Evolutionary conservation across 2,888 invertebrate genomes (phyloP).

Genomic region (Agonopterix alstromeriana): DNA sequence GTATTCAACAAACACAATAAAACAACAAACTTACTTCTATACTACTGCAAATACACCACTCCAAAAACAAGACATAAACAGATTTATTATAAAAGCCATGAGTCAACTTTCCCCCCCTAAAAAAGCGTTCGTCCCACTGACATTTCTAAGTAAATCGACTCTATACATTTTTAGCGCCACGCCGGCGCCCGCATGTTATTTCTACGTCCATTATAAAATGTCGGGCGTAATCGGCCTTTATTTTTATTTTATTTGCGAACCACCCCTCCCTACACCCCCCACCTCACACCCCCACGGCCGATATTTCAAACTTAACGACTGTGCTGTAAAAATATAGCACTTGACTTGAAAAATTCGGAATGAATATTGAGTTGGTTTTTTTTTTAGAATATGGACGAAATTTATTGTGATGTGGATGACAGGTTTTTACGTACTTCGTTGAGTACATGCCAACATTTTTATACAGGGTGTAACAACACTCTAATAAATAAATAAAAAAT

Average conservation of each 20-base stretch:
- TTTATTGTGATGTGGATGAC: too few species aligned
- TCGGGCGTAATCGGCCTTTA: slow-evolving; percentile 71
- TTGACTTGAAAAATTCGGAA: slow-evolving; percentile 57
- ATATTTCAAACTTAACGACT: slow-evolving; percentile 65
- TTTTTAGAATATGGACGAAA: too few species aligned
- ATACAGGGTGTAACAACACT: background rate
- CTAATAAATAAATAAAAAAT: too few species aligned
- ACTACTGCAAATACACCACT: too few species aligned
- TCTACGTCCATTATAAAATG: slow-evolving; percentile 72
- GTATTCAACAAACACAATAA: too few species aligned
- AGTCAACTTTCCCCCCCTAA: background rate
- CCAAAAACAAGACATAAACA: background rate
- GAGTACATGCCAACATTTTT: background rate
- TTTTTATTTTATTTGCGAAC: slow-evolving; percentile 73
- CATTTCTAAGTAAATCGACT: slow-evolving; percentile 27
- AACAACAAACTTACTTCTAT: too few species aligned
- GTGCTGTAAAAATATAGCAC: slow-evolving; percentile 67
- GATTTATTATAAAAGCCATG: slow-evolving; percentile 3
- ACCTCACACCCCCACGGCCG: slow-evolving; percentile 34
- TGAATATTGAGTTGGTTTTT: slow-evolving; percentile 46
- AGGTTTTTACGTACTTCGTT: too few species aligned
- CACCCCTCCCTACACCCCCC: slow-evolving; percentile 27
- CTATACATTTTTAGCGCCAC: slow-evolving; percentile 16
- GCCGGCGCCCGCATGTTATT: slow-evolving; percentile 73
- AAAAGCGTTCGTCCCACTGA: slow-evolving; percentile 15